These are phyloP conservation scores for Grallaria varia DNA, from an alignment of 2,113 vertebrate species.

Conservation along the genomic window DNA sequence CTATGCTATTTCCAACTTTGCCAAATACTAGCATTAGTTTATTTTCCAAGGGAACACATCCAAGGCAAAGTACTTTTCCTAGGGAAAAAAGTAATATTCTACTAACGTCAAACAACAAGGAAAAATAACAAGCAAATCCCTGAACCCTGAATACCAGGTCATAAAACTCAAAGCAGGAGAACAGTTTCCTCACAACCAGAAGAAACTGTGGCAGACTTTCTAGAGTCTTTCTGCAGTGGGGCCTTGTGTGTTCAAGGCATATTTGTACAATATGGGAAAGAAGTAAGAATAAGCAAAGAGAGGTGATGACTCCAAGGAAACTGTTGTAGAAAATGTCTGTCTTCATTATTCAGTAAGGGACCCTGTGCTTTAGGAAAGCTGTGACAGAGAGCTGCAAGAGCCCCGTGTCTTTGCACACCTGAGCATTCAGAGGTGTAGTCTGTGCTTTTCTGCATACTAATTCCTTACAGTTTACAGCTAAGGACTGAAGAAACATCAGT, in stretches of 20 bases:
- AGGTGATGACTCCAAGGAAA: not conserved
- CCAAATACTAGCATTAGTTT: not conserved
- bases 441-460: not conserved
- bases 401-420: not conserved
- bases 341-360: not conserved
- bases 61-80: not conserved
- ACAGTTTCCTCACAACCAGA: not conserved
- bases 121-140: conserved; percentile 7
- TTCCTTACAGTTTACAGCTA: not conserved
- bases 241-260: not conserved
- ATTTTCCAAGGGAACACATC: conserved; percentile 13
- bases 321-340: not conserved
- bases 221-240: not conserved
- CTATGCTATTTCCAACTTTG: not conserved
- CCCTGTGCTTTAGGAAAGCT: not conserved
- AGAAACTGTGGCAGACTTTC: not conserved
- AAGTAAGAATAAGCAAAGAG: not conserved
- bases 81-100: not conserved
- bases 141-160: not conserved
- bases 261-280: not conserved
- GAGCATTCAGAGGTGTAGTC: not conserved
- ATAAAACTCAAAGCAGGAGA: not conserved
- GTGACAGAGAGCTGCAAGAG: not conserved
- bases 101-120: not conserved
- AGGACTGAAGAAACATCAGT: not conserved